Evolutionary conservation across 2,113 vertebrate species (phyloP).

Genomic region (Poecile atricapillus): DNA sequence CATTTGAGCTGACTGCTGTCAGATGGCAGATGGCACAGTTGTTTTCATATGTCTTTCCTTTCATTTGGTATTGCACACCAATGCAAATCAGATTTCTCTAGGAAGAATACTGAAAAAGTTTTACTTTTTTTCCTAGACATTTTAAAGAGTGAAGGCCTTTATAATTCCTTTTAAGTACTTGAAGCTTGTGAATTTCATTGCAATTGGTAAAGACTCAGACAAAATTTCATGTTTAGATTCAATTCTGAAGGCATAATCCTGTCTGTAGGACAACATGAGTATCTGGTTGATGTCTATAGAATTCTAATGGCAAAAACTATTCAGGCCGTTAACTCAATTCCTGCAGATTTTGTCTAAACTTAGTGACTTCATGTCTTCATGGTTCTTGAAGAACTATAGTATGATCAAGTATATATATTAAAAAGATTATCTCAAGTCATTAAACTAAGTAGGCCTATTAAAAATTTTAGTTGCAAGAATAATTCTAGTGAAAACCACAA

Average conservation of each 20-base stretch:
- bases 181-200: not conserved
- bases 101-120: not conserved
- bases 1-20: not conserved
- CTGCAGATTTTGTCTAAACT: not conserved
- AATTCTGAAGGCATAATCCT: not conserved
- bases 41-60: not conserved
- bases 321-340: not conserved
- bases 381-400: not conserved
- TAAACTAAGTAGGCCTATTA: not conserved
- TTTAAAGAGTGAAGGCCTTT: not conserved
- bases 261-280: not conserved
- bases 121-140: not conserved
- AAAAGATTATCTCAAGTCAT: not conserved
- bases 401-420: not conserved
- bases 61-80: not conserved
- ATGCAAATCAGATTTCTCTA: not conserved
- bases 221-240: not conserved
- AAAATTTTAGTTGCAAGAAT: not conserved
- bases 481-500: not conserved
- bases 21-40: not conserved
- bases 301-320: not conserved
- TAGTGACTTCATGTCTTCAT: not conserved
- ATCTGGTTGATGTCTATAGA: not conserved
- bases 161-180: not conserved
- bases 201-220: not conserved